phyloP scores from a whole-genome alignment of 2,888 invertebrate species.

The Aspidiotus rigidus region DNA sequence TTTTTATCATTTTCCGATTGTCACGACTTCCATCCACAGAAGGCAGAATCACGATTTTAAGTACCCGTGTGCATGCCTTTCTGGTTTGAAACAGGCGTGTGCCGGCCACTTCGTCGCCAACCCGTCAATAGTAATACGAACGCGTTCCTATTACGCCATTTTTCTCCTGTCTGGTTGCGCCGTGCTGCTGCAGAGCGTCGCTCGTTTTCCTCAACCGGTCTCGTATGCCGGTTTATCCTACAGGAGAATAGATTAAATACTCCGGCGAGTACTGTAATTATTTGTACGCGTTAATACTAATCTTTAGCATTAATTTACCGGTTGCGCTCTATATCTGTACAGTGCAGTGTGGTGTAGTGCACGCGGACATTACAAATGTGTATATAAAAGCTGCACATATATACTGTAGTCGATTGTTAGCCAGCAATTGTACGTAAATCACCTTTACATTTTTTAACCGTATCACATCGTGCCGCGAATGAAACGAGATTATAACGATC shows the following conservation, averaged over 20 bases:
- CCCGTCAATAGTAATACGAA: slow-evolving; percentile 10
- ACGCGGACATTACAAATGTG: slow-evolving; percentile 7
- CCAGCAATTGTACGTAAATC: slow-evolving; percentile 1
- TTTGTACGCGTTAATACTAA: slow-evolving; percentile 15
- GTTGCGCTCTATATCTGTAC: not conserved
- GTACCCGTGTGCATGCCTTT: slow-evolving; percentile 15
- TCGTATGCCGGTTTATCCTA: not conserved
- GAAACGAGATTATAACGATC: not conserved
- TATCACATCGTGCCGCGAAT: not conserved
- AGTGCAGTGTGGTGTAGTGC: too few relatives aligned
- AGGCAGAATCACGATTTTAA: slow-evolving; percentile 27
- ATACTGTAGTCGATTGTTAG: not conserved
- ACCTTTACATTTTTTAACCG: not conserved
- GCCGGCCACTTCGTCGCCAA: slow-evolving; percentile 29
- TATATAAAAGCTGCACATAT: not conserved
- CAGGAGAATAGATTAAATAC: not conserved
- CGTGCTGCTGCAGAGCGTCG: not conserved
- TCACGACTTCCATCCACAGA: slow-evolving; percentile 30
- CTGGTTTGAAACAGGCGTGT: slow-evolving; percentile 28
- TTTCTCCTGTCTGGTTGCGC: slow-evolving; percentile 1
- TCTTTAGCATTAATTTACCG: slow-evolving; percentile 7
- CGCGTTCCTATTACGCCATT: slow-evolving; percentile 26
- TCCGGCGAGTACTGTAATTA: slow-evolving; percentile 11
- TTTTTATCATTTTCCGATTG: slow-evolving; percentile 32
- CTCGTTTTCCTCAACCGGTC: slow-evolving; percentile 8